phyloP scores from a whole-genome alignment of 2,888 invertebrate species.

The Tachina fera region DNA sequence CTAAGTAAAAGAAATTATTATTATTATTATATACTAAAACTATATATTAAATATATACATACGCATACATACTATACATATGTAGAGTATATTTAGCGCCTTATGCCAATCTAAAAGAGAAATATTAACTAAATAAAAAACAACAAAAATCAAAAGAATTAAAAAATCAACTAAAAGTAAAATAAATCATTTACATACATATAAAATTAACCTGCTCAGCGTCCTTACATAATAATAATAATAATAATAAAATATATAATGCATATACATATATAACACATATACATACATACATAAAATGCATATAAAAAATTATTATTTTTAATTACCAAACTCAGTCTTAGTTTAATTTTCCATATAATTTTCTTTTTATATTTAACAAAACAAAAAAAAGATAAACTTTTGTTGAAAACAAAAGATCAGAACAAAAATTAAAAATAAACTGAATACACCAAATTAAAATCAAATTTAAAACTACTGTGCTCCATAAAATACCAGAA shows the following conservation, averaged over 20 bases:
- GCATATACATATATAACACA: constrained; percentile 37
- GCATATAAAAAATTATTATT: constrained; percentile 26
- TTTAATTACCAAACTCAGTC: constrained; percentile 47
- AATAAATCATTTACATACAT: constrained; percentile 5
- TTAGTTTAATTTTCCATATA: constrained; percentile 43
- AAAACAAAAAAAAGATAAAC: constrained; percentile 5
- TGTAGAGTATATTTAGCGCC: constrained; percentile 66
- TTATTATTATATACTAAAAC: constrained; percentile 31
- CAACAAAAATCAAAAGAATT: constrained; percentile 61
- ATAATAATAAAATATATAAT: neutral
- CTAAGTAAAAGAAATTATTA: constrained; percentile 48
- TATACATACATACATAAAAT: neutral
- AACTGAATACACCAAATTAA: constrained; percentile 32
- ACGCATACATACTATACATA: constrained; percentile 67
- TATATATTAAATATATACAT: constrained; percentile 53
- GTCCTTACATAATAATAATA: constrained; percentile 58
- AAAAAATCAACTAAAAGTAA: constrained; percentile 19
- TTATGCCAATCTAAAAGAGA: constrained; percentile 69
- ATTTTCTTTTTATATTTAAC: neutral
- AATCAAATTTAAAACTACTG: constrained; percentile 13
- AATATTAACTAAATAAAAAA: constrained; percentile 43
- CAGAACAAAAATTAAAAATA: constrained; percentile 10
- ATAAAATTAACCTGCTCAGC: constrained; percentile 59
- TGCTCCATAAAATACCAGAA: neutral
- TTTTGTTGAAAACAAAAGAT: neutral